These are phyloP conservation scores for Drosophila macrothrix DNA, from an alignment of 2,888 invertebrate genomes.

Conservation along the genomic window DNA sequence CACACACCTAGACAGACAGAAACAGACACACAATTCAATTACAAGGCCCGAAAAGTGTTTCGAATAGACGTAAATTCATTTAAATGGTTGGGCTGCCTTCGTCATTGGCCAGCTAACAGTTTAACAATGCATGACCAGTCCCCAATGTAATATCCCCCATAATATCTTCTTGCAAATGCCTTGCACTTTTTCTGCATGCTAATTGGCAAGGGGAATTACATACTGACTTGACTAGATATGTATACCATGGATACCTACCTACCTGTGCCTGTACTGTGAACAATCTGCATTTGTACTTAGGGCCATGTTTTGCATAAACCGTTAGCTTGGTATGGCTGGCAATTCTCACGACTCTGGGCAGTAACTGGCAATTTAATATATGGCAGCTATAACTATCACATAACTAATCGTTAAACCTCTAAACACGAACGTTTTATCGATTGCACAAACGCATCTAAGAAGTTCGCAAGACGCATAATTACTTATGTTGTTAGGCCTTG, in stretches of 20 bases:
- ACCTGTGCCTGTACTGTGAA: neutral
- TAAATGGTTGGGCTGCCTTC: constrained; percentile 64
- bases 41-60: constrained; percentile 64
- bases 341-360: constrained; percentile 65
- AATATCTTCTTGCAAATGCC: constrained; percentile 64
- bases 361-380: constrained; percentile 56
- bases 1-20: constrained; percentile 11
- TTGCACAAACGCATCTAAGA: constrained; percentile 29
- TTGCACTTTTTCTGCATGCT: constrained; percentile 77
- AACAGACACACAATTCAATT: constrained; percentile 64
- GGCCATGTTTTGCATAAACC: constrained; percentile 65
- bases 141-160: constrained; percentile 50
- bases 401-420: constrained; percentile 42
- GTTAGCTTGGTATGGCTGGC: constrained; percentile 47
- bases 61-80: constrained; percentile 66
- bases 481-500: constrained; percentile 11
- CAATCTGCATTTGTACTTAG: constrained; percentile 24
- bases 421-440: constrained; percentile 57
- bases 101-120: constrained; percentile 19
- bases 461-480: constrained; percentile 30
- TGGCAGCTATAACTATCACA: constrained; percentile 73
- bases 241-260: neutral
- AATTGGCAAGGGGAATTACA: constrained; percentile 59
- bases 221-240: neutral
- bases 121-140: constrained; percentile 74